These are phyloP conservation scores for Cyclophora albipunctata DNA, from an alignment of 2,888 invertebrate genomes.

Conservation along the genomic window DNA sequence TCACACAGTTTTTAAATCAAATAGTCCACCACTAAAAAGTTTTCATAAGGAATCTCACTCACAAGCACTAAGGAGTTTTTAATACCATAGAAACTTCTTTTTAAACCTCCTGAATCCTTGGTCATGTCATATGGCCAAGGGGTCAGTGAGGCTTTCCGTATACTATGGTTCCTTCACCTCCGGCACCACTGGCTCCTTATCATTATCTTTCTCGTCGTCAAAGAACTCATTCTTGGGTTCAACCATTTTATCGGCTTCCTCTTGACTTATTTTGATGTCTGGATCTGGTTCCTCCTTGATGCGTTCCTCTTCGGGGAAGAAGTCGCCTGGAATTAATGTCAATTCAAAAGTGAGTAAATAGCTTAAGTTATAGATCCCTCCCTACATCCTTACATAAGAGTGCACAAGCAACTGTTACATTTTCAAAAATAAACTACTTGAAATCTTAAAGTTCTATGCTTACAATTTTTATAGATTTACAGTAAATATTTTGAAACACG, in stretches of 20 bases:
- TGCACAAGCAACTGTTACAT: too few relatives aligned
- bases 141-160: constrained; percentile 44
- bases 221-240: constrained; percentile 92
- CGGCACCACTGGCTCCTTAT: constrained; percentile 75
- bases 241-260: constrained; percentile 87
- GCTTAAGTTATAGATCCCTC: too few relatives aligned
- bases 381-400: too few relatives aligned
- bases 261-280: constrained; percentile 84
- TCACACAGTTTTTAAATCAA: too few relatives aligned
- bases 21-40: too few relatives aligned
- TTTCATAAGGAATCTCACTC: too few relatives aligned
- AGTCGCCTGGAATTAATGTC: constrained; percentile 73
- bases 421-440: not conserved
- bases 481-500: too few relatives aligned
- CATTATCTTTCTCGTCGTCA: constrained; percentile 93
- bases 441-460: too few relatives aligned
- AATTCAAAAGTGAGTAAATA: not conserved
- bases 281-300: constrained; percentile 88
- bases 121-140: constrained; percentile 49
- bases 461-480: too few relatives aligned
- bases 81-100: too few relatives aligned
- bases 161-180: constrained; percentile 65
- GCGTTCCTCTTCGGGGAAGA: constrained; percentile 81
- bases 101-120: constrained; percentile 28
- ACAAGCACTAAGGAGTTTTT: too few relatives aligned